Conservation (phyloP, 1,140 invertebrate genomes). For the Sycophaga agraensis region DNA sequence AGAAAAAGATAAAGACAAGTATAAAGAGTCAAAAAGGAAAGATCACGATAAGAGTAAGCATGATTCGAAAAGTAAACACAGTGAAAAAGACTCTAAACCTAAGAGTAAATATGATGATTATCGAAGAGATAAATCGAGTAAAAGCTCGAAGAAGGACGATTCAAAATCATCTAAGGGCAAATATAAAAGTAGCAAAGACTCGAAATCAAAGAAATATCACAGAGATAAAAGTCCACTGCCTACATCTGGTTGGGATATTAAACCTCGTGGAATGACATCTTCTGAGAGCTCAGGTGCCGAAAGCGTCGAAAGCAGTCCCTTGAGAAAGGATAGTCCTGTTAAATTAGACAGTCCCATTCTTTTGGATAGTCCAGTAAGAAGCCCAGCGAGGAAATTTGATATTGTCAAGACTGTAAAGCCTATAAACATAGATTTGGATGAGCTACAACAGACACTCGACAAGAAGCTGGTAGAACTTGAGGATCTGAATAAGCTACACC, state of each 20-base stretch:
- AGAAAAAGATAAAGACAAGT: slow-evolving; percentile 25
- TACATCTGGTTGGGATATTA: slow-evolving; percentile 22
- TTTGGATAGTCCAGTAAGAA: neutral
- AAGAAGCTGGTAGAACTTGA: slow-evolving; percentile 25
- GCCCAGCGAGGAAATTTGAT: neutral
- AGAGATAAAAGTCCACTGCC: neutral
- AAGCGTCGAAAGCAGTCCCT: neutral
- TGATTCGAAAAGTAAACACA: neutral
- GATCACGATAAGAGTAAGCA: slow-evolving; percentile 10
- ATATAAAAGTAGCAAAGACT: slow-evolving; percentile 1
- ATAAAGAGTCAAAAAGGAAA: slow-evolving; percentile 28
- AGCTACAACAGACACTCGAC: slow-evolving; percentile 23
- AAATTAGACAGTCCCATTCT: neutral
- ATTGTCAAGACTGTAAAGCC: neutral
- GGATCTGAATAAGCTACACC: slow-evolving; percentile 30
- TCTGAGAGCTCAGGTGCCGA: neutral
- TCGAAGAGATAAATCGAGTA: slow-evolving; percentile 14
- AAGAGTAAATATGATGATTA: slow-evolving; percentile 18
- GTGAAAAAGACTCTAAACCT: slow-evolving; percentile 2
- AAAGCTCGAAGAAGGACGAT: slow-evolving; percentile 12
- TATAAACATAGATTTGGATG: slow-evolving; percentile 18
- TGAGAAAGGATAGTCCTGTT: neutral
- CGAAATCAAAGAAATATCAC: neutral
- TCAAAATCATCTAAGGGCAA: slow-evolving; percentile 16
- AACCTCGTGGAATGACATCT: neutral